Percentiles rank a stretch among this genome's conserved stretches.
Conservation (phyloP, 64 coral and sea anemone genomes). For the Pocillopora verrucosa region DNA sequence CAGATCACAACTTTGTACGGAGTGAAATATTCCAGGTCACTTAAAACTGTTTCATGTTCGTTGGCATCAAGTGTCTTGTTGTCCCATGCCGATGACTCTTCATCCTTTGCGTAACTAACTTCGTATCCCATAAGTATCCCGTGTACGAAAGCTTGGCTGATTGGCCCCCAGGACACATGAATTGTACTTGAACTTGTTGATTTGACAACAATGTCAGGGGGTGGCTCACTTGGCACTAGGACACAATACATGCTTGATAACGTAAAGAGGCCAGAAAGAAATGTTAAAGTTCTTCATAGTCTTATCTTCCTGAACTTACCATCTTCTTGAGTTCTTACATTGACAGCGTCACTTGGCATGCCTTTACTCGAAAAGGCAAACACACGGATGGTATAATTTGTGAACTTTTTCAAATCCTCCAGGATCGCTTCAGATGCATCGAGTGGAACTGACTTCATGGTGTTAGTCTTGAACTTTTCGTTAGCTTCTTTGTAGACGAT, state of each 20-base stretch:
- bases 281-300: too few species aligned
- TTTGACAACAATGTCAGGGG: background rate
- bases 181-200: conserved; percentile 11
- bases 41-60: background rate
- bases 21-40: conserved; percentile 8
- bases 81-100: background rate
- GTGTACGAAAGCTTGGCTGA: conserved; percentile 36
- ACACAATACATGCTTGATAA: background rate
- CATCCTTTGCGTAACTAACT: conserved; percentile 36
- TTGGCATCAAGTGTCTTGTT: background rate
- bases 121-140: conserved; percentile 72
- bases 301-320: background rate
- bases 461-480: background rate
- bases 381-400: conserved; percentile 11
- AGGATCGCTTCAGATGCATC: background rate
- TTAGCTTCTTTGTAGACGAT: conserved; percentile 10
- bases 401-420: conserved; percentile 23
- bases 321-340: conserved; percentile 48
- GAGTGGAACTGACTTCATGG: background rate
- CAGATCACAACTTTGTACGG: conserved; percentile 29
- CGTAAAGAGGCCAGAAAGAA: too few species aligned
- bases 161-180: conserved; percentile 53
- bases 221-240: conserved; percentile 36
- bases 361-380: conserved; percentile 33
- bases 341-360: background rate